These are phyloP conservation scores for Porphyrio hochstetteri DNA, from an alignment of 2,113 vertebrate species.

Conservation along the genomic window DNA sequence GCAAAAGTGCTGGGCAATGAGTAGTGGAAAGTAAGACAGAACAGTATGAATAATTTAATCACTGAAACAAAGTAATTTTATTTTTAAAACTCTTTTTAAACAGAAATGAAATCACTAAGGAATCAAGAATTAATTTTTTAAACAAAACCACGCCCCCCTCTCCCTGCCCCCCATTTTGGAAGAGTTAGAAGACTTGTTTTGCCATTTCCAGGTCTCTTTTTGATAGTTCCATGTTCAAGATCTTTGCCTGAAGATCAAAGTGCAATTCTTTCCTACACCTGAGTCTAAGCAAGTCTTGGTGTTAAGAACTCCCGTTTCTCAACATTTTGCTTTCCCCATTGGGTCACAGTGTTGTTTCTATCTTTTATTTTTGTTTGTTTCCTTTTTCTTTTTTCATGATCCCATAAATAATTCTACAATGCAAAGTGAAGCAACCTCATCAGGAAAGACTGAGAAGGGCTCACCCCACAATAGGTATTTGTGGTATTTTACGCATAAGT, in stretches of 20 bases:
- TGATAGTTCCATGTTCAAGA: background rate
- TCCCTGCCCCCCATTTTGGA: background rate
- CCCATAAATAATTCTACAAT: background rate
- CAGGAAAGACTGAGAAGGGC: background rate
- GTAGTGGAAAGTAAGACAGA: background rate
- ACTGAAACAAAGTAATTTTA: background rate
- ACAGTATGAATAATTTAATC: background rate
- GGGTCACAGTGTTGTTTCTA: background rate
- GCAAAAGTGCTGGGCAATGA: background rate
- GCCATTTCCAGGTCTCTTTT: background rate
- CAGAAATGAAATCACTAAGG: background rate
- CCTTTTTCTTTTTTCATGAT: background rate
- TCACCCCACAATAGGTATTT: background rate
- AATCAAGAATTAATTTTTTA: background rate
- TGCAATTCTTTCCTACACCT: background rate
- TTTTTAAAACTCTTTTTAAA: background rate
- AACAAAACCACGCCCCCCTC: too few relatives aligned
- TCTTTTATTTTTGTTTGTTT: background rate
- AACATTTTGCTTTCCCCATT: background rate
- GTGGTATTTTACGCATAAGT: background rate
- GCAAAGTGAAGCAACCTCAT: background rate
- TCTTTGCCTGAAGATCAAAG: background rate
- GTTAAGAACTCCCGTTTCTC: background rate
- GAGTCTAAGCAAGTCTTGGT: background rate
- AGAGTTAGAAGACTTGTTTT: background rate